phyloP scores from a whole-genome alignment of 2,888 invertebrate species.

The Lasiommata megera region DNA sequence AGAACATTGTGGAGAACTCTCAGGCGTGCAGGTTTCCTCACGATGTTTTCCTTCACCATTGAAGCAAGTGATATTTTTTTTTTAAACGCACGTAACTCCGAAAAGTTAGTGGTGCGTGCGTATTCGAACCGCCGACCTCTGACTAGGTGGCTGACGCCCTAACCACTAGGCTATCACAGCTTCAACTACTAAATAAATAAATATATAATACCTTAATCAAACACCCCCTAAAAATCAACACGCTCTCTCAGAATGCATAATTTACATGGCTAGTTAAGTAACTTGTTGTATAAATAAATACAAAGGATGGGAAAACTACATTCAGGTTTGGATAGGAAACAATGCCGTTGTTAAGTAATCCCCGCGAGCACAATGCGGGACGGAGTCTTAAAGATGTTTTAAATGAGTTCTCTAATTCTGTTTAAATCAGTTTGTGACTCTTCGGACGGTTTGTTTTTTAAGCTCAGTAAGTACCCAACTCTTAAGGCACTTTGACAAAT shows the following conservation, averaged over 20 bases:
- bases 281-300: background rate
- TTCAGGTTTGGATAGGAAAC: background rate
- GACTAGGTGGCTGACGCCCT: too few species aligned
- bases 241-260: background rate
- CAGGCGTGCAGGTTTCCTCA: too few species aligned
- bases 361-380: background rate
- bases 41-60: too few species aligned
- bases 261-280: background rate
- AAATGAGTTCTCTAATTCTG: conserved; percentile 36
- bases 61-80: too few species aligned
- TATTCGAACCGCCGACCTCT: too few species aligned
- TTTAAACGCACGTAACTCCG: too few species aligned
- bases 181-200: too few species aligned
- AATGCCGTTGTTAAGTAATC: background rate
- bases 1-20: too few species aligned
- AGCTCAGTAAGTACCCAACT: conserved; percentile 27
- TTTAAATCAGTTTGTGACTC: conserved; percentile 42
- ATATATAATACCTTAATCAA: background rate
- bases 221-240: background rate
- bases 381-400: conserved; percentile 30
- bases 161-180: too few species aligned
- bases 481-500: conserved; percentile 47
- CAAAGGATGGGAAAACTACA: background rate
- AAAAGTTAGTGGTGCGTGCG: too few species aligned
- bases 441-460: conserved; percentile 41